Conservation (phyloP, 2,888 invertebrate genomes). For the Chaitophorus viminalis region DNA sequence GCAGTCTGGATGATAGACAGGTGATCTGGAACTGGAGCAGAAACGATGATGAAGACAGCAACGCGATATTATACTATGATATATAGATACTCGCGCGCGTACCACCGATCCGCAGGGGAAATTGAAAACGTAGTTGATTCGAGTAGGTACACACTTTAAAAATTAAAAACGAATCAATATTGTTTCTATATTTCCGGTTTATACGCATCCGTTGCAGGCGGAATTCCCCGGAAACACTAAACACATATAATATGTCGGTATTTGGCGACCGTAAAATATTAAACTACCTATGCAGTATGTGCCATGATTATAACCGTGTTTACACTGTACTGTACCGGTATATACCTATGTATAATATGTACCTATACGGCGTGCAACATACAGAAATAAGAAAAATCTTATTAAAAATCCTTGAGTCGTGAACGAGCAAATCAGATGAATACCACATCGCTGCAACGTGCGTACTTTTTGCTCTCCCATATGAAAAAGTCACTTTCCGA, state of each 20-base stretch:
- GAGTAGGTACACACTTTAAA: conserved; percentile 1
- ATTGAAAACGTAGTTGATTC: conserved; percentile 21
- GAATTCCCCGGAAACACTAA: background rate
- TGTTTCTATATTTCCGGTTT: background rate
- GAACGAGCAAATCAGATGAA: background rate
- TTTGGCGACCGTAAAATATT: conserved; percentile 27
- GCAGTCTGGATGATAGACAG: too few relatives aligned
- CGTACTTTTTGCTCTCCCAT: too few relatives aligned
- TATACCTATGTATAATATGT: too few relatives aligned
- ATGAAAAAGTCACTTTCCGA: too few relatives aligned
- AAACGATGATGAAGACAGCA: too few relatives aligned
- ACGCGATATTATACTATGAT: too few relatives aligned
- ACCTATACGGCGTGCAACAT: too few relatives aligned
- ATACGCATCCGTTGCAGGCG: background rate
- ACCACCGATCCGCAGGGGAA: conserved; percentile 8
- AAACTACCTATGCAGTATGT: background rate
- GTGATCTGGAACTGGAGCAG: too few relatives aligned
- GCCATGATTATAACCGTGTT: too few relatives aligned
- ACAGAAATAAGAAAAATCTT: too few relatives aligned
- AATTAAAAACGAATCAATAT: conserved; percentile 15
- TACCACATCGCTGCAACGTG: background rate
- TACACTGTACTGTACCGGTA: background rate
- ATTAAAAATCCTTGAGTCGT: too few relatives aligned
- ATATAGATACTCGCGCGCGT: too few relatives aligned
- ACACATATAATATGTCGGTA: background rate